Conservation (phyloP, 1,140 invertebrate species). For the Drosophila saltans region DNA sequence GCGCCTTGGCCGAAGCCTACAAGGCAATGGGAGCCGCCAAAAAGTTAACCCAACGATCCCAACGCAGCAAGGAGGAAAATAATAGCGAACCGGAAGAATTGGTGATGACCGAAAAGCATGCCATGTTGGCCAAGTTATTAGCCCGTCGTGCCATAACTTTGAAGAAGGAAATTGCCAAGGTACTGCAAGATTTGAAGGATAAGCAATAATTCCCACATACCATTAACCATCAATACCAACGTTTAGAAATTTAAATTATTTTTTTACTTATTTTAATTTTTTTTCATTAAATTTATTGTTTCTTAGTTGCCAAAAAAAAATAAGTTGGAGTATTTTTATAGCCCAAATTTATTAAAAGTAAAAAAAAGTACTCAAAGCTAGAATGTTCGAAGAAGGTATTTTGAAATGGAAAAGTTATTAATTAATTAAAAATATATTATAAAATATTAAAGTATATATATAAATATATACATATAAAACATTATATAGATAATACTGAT, state of each 20-base stretch:
- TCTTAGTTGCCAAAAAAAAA: too few relatives aligned
- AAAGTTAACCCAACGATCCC: conserved; percentile 30
- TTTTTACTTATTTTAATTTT: neutral
- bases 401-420: too few relatives aligned
- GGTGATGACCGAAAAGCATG: conserved; percentile 58
- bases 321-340: too few relatives aligned
- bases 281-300: conserved; percentile 18
- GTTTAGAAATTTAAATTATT: neutral
- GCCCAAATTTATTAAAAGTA: too few relatives aligned
- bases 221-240: neutral
- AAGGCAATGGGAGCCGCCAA: conserved; percentile 50
- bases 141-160: conserved; percentile 46
- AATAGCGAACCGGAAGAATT: conserved; percentile 18
- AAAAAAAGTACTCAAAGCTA: too few relatives aligned
- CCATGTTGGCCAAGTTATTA: conserved; percentile 50
- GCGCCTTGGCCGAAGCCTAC: conserved; percentile 45
- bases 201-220: conserved; percentile 1
- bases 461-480: too few relatives aligned
- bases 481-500: too few relatives aligned
- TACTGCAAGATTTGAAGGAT: conserved; percentile 42
- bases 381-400: too few relatives aligned
- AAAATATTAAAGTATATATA: too few relatives aligned
- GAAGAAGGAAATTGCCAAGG: conserved; percentile 47
- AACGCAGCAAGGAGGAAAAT: neutral
- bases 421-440: too few relatives aligned